phyloP scores from a whole-genome alignment of 2,888 invertebrate species.

The Branchellion lobata region DNA sequence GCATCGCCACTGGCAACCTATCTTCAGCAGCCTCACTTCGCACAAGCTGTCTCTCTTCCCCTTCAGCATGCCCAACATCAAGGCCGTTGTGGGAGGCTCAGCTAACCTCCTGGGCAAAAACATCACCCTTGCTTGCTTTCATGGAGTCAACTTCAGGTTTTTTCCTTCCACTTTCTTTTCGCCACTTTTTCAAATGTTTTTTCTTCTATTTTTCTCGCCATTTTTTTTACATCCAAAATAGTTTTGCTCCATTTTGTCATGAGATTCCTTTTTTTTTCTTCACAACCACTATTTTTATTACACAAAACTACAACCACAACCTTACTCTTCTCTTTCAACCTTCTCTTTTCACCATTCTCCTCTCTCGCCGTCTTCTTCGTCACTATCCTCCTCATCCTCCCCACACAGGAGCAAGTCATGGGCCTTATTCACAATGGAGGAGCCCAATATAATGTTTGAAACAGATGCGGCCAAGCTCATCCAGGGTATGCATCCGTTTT shows the following conservation, averaged over 20 bases:
- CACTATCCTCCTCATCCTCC: too few species aligned
- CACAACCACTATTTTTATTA: too few species aligned
- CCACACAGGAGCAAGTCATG: conserved; percentile 51
- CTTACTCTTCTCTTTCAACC: too few species aligned
- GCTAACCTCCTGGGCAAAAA: conserved; percentile 72
- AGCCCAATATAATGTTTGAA: conserved; percentile 58
- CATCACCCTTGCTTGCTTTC: conserved; percentile 92
- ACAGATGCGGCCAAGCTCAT: conserved; percentile 73
- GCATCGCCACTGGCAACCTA: conserved; percentile 92
- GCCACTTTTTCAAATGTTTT: too few species aligned
- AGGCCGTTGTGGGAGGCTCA: conserved; percentile 81
- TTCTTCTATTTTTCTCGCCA: conserved; percentile 15
- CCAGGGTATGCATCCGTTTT: conserved; percentile 54
- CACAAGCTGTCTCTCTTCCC: conserved; percentile 71
- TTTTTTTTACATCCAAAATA: neutral
- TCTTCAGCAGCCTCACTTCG: conserved; percentile 77
- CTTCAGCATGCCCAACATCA: conserved; percentile 64
- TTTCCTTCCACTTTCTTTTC: conserved; percentile 29
- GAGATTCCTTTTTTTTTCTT: neutral
- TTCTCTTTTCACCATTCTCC: too few species aligned
- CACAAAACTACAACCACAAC: too few species aligned
- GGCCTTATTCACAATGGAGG: conserved; percentile 53
- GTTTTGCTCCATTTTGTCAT: neutral
- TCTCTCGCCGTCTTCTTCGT: too few species aligned
- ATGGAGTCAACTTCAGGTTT: conserved; percentile 69